Base-by-base conservation (phyloP, 2,888 invertebrate genomes). In the Urechis unicinctus region DNA sequence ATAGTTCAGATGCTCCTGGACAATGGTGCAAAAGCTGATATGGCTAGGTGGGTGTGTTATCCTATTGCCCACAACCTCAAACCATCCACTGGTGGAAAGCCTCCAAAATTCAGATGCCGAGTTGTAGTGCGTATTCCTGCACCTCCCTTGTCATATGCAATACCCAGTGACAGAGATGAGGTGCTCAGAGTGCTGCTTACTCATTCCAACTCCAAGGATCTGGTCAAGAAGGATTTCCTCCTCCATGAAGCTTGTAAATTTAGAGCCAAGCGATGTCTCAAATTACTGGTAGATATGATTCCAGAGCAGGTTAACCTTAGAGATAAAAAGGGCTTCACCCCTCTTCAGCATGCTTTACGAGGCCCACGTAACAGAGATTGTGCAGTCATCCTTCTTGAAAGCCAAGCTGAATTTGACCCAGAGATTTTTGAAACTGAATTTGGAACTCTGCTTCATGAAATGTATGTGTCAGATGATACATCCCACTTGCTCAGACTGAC, bases 11-110 rank as follows among this genome's bases (percentile, higher is more conserved):
- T 86, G 43, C 73, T 88, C 36, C 70, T 87, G 52, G 84, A 85
- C 66, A 83, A 86, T 75, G 87, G 87, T 25, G 87, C 86, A 4
- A 82, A 85, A 61, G 83, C 85, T 21, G 86, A 87, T 73, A 83
- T 85, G 70, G 31, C 63, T 6, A 84, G 86, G 0, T 80, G 87
- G 24, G 85, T 88, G 84, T 88, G 88, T 70, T 88, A 85, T 81
- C 88, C 88, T 0, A 85, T 63, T 3, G 48, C 58, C 13, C 63
- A 63, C 55, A 29, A 48, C 42, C 50, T 64, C 17, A 60, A 86
- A 6, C 82, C 84, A 3, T 87, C 88, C 69, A 84, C 61, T 6
- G 52, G 55, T 6, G 63, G 58, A 3, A 50, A 52, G 24, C 50
- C 57, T 21, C 53, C 64, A 30, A 60, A 61, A 43, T 62, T 64